Evolutionary conservation across 2,797 vertebrate genomes (phyloP), one percentile per base, ranked within the genome.

Genomic region (Centroberyx gerrardi): DNA sequence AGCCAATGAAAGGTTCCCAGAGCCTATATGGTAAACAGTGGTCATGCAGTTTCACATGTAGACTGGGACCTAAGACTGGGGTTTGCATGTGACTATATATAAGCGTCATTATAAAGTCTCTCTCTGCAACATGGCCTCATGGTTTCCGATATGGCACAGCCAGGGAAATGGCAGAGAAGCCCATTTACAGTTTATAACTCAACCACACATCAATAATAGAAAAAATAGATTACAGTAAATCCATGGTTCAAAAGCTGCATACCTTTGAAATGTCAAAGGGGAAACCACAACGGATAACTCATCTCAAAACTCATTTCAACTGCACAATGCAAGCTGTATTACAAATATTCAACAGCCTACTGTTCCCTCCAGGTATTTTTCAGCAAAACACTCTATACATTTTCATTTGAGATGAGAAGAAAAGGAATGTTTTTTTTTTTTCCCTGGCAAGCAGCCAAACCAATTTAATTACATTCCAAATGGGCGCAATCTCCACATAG

Each of bases 161-260:
- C 80, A 71, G 82, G 63, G 76, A 87, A 92, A 93, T 82, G 80
- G 86, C 89, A 82, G 62, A 63, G 72, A 76, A 88, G 84, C 89
- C 93, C 91, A 94, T 95, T 93, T 93, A 90, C 90, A 93, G 92
- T 94, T 94, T 92, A 95, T 94, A 93, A 94, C 92, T 89, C 90
- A 89, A 91, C 89, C 92, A 82, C 91, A 92, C 93, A 94, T 94
- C 91, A 91, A 94, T 94, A 94, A 93, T 84, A 88, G 72, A 75
- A 49, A 61, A 91, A 91, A 92, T 83, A 91, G 93, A 94, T 95
- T 95, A 93, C 91, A 92, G 93, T 94, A 94, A 95, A 90, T 91
- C 90, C 85, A 89, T 85, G 89, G 90, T 94, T 93, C 89, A 90
- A 89, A 91, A 90, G 87, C 89, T 82, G 84, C 93, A 93, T 92